Evolutionary conservation across 2,797 vertebrate species (phyloP).

Genomic region (Telmatherina bonti): DNA sequence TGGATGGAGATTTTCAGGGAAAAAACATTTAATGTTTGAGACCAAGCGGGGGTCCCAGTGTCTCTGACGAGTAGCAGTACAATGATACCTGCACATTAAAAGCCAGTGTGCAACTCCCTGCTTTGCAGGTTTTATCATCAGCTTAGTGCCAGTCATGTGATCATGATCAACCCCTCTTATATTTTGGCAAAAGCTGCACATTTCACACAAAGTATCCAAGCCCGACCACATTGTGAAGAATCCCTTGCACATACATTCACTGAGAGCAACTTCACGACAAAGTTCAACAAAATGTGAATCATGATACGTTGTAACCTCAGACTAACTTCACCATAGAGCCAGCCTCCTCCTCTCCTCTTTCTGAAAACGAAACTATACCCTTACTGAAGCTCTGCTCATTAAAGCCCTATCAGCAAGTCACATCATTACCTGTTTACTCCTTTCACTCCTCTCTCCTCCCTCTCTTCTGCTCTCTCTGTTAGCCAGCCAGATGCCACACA

Average conservation of each 20-base stretch:
- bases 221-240: background rate
- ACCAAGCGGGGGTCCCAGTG: background rate
- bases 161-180: background rate
- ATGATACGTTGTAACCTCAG: constrained; percentile 16
- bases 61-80: constrained; percentile 1
- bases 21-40: constrained; percentile 6
- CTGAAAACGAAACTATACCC: constrained; percentile 55
- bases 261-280: constrained; percentile 8
- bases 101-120: background rate
- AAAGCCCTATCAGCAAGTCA: constrained; percentile 74
- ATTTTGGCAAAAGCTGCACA: background rate
- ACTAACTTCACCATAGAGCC: constrained; percentile 18
- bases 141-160: background rate
- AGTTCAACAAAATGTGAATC: constrained; percentile 30
- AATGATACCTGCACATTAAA: too few relatives aligned
- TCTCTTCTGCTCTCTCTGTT: constrained; percentile 56
- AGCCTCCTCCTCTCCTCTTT: background rate
- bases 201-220: constrained; percentile 8
- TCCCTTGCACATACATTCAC: background rate
- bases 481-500: constrained; percentile 75
- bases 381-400: constrained; percentile 66
- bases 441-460: constrained; percentile 59
- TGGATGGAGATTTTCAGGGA: background rate
- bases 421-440: constrained; percentile 79
- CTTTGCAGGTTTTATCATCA: background rate